Conservation (phyloP, 2,113 vertebrate species). For the Octodon degus region DNA sequence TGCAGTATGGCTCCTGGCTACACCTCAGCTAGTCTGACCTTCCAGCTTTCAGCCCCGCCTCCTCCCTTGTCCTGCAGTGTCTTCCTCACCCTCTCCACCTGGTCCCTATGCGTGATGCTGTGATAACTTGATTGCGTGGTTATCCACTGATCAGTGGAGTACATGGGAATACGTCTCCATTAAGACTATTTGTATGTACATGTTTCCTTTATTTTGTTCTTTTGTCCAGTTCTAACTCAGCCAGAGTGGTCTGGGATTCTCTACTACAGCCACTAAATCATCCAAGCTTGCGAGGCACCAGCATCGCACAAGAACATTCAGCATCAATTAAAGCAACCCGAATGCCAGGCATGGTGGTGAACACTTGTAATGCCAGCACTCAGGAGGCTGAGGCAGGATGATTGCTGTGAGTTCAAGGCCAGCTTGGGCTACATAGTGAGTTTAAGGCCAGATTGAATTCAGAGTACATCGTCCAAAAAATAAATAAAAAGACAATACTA, state of each 20-base stretch:
- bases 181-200: background rate
- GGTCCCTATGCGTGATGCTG: background rate
- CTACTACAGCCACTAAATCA: background rate
- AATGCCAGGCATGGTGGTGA: background rate
- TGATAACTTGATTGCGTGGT: background rate
- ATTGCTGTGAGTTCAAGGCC: background rate
- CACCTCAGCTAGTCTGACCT: background rate
- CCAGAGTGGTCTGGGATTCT: background rate
- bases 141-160: background rate
- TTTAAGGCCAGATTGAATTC: background rate
- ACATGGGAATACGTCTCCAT: background rate
- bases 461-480: background rate
- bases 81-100: background rate
- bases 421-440: background rate
- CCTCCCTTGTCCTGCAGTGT: background rate
- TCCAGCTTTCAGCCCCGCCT: background rate
- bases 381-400: background rate
- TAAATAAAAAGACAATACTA: background rate
- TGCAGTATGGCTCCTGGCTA: background rate
- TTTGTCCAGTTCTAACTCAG: background rate
- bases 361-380: background rate
- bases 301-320: background rate
- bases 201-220: background rate
- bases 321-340: background rate
- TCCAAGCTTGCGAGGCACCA: background rate